Percentiles rank a stretch among this genome's conserved stretches.
phyloP scores from a whole-genome alignment of 2,113 vertebrate genomes.

The Spea multiplicata region DNA sequence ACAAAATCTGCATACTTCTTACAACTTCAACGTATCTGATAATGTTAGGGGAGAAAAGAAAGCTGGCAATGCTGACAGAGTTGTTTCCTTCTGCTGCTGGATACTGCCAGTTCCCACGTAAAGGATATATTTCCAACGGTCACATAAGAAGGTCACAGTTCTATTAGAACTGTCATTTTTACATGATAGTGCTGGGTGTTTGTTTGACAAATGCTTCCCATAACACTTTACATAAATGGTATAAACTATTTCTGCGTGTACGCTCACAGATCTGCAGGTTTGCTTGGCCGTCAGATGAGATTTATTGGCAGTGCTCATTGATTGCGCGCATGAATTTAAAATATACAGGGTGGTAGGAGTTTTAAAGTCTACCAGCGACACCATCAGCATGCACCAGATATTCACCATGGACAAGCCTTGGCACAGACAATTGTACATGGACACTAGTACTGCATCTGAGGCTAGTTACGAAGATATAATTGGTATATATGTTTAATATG shows the following conservation, averaged over 20 bases:
- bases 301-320: constrained; percentile 22
- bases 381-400: no score
- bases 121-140: constrained; percentile 5
- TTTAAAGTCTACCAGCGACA: no score
- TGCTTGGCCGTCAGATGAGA: constrained; percentile 22
- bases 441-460: no score
- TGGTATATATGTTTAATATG: no score
- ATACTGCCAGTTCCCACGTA: constrained; percentile 11
- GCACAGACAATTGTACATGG: no score
- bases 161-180: constrained; percentile 17
- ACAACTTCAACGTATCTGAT: background rate
- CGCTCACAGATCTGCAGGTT: constrained; percentile 34
- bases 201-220: constrained; percentile 32
- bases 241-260: constrained; percentile 26
- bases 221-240: constrained; percentile 27
- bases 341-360: no score
- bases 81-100: constrained; percentile 14
- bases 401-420: no score
- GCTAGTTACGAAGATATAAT: no score
- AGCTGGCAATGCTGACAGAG: background rate
- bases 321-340: no score
- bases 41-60: constrained; percentile 18
- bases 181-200: constrained; percentile 20
- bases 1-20: background rate
- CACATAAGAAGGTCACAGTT: constrained; percentile 31